Conservation (phyloP, 2,888 invertebrate species). For the Meta bourneti region DNA sequence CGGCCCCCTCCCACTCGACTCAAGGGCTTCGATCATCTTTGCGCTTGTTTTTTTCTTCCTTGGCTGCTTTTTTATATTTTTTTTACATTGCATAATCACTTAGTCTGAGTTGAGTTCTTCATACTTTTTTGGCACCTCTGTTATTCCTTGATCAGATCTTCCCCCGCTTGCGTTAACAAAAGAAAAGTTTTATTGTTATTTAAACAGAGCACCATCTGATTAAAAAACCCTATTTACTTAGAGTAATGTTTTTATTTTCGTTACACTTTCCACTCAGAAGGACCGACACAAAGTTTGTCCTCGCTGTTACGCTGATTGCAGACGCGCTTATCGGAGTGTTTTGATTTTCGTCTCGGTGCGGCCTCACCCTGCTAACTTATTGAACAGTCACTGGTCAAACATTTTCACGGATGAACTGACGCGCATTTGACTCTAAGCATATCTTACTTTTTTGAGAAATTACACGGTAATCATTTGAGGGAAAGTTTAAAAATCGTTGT, state of each 20-base stretch:
- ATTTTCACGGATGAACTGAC: not conserved
- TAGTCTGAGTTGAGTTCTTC: constrained; percentile 10
- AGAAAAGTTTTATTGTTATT: constrained; percentile 56
- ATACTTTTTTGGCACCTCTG: constrained; percentile 31
- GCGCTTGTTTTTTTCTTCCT: not conserved
- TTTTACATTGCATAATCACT: constrained; percentile 45
- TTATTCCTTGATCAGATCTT: constrained; percentile 29
- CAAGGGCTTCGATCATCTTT: constrained; percentile 41
- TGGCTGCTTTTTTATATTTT: not conserved
- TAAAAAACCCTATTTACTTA: constrained; percentile 51
- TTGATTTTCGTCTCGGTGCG: not conserved
- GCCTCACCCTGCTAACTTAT: not conserved
- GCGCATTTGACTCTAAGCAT: too few relatives aligned
- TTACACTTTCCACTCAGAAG: not conserved
- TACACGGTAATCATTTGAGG: too few relatives aligned
- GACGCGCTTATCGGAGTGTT: not conserved
- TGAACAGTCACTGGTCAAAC: not conserved
- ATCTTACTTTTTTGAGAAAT: too few relatives aligned
- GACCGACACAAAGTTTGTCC: not conserved
- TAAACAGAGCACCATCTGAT: constrained; percentile 48
- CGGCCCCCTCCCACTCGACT: not conserved
- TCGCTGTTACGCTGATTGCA: constrained; percentile 12
- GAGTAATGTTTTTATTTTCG: not conserved
- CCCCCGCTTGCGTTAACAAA: constrained; percentile 32
- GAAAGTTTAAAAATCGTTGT: too few relatives aligned